Evolutionary conservation across 1,140 invertebrate genomes (phyloP), one percentile per base, ranked within the genome.

Genomic region (Zaprionus vittiger): DNA sequence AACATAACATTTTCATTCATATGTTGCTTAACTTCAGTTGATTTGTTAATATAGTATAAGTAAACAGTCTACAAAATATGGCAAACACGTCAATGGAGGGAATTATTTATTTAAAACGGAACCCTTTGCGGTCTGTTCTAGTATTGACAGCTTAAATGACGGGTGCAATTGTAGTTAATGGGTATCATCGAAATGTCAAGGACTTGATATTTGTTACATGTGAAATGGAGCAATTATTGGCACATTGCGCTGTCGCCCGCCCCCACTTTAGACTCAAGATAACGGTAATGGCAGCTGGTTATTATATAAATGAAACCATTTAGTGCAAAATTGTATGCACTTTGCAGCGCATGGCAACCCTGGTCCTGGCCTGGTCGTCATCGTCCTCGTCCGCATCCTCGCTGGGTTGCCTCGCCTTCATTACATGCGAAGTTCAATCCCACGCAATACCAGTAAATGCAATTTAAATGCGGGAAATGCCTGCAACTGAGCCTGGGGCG

Each of bases 381-480:
- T 7, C n/a, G 41, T 47, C 41, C 41, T 47, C 41, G 54, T 44
- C 52, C 17, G 22, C 38, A 73, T 65, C 69, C 61, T 61, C 68
- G 75, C 44, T 57, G 26, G 52, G 64, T 68, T n/a, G 41, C 41
- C 41, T 47, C 44, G 74, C 31, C 70, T 44, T 73, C 60, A 77
- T 77, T 80, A 73, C 60, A 77, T 72, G 57, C 74, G 49, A 77
- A 80, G 69, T 67, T 81, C 84, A 73, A 83, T 60, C 77, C 80
- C 83, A 87, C 84, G 84, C 80, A 70, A 78, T 78, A 65, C 65
- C 69, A 60, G 69, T 70, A 72, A 87, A 81, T 90, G 85, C 85
- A 90, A 87, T 87, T 87, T 87, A 87, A 87, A 89, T 87, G 78
- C 81, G 76, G 71, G 59, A 72, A 87, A 87, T 90, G 75, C 81